These are phyloP conservation scores for Gyrodactylus bullatarudis DNA, from an alignment of 1,140 invertebrate species.

Conservation along the genomic window DNA sequence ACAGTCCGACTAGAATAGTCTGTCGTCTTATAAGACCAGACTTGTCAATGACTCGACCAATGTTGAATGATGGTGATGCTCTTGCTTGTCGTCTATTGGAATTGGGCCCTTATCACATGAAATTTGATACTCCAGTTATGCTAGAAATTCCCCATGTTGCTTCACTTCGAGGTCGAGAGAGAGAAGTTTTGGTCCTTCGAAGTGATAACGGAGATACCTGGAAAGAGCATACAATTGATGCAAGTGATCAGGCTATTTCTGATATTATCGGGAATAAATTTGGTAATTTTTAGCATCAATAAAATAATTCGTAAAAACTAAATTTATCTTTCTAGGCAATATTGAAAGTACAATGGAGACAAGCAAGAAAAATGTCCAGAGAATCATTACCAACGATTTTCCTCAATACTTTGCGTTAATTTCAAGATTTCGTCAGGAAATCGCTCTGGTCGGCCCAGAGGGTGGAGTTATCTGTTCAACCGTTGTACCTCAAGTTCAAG, in stretches of 20 bases:
- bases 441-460: constrained; percentile 78
- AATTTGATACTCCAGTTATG: constrained; percentile 43
- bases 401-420: constrained; percentile 86
- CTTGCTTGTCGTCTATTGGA: constrained; percentile 4
- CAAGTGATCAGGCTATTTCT: constrained; percentile 29
- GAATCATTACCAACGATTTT: constrained; percentile 71
- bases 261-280: constrained; percentile 1
- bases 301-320: too few species aligned
- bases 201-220: constrained; percentile 91
- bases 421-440: constrained; percentile 58
- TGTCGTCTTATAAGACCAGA: constrained; percentile 7
- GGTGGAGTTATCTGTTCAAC: constrained; percentile 80
- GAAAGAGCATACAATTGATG: constrained; percentile 67
- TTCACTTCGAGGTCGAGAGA: constrained; percentile 65
- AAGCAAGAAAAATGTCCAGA: constrained; percentile 41
- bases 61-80: constrained; percentile 6
- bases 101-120: not conserved
- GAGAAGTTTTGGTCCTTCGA: constrained; percentile 77
- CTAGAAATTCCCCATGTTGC: constrained; percentile 96
- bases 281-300: too few species aligned
- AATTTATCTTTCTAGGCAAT: constrained; percentile 31
- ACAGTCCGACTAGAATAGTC: constrained; percentile 6
- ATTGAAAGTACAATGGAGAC: constrained; percentile 43
- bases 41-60: too few species aligned
- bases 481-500: constrained; percentile 76